These are phyloP conservation scores for Fopius arisanus DNA, from an alignment of 1,140 invertebrate genomes.

Conservation along the genomic window DNA sequence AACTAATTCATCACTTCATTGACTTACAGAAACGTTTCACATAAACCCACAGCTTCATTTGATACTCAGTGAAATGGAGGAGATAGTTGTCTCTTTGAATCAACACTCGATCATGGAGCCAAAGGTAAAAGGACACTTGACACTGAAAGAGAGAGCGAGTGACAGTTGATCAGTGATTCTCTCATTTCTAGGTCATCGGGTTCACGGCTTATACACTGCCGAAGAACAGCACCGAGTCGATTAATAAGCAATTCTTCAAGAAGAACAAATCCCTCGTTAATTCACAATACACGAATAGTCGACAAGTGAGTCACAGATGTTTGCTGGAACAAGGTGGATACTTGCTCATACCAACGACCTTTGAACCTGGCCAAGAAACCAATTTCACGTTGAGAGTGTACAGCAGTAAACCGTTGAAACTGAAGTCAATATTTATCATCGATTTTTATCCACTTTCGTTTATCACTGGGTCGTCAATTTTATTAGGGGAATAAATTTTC, in stretches of 20 bases:
- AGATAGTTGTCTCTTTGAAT: slow-evolving; percentile 86
- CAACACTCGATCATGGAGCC: slow-evolving; percentile 92
- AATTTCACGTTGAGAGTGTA: slow-evolving; percentile 85
- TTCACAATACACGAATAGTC: slow-evolving; percentile 90
- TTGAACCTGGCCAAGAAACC: slow-evolving; percentile 89
- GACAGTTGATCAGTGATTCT: slow-evolving; percentile 3
- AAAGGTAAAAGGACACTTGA: slow-evolving; percentile 67
- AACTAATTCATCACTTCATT: slow-evolving; percentile 13
- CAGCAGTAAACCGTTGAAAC: slow-evolving; percentile 81
- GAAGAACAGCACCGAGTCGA: slow-evolving; percentile 74
- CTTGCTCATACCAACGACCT: slow-evolving; percentile 88
- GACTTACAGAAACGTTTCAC: slow-evolving; percentile 84
- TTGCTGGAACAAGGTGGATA: slow-evolving; percentile 85
- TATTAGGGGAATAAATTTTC: slow-evolving; percentile 13
- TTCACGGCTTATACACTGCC: slow-evolving; percentile 87
- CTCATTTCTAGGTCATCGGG: slow-evolving; percentile 78
- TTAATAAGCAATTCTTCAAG: slow-evolving; percentile 82
- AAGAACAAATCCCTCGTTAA: slow-evolving; percentile 88
- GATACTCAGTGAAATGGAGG: slow-evolving; percentile 82
- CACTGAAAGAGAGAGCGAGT: not conserved
- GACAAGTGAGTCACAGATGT: slow-evolving; percentile 84
- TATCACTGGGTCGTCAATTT: not conserved
- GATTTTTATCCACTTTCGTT: not conserved
- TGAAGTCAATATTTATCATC: slow-evolving; percentile 67
- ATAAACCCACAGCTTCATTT: slow-evolving; percentile 91